These are phyloP conservation scores for Atlantisia rogersi DNA, from an alignment of 2,113 vertebrate genomes.

Conservation along the genomic window DNA sequence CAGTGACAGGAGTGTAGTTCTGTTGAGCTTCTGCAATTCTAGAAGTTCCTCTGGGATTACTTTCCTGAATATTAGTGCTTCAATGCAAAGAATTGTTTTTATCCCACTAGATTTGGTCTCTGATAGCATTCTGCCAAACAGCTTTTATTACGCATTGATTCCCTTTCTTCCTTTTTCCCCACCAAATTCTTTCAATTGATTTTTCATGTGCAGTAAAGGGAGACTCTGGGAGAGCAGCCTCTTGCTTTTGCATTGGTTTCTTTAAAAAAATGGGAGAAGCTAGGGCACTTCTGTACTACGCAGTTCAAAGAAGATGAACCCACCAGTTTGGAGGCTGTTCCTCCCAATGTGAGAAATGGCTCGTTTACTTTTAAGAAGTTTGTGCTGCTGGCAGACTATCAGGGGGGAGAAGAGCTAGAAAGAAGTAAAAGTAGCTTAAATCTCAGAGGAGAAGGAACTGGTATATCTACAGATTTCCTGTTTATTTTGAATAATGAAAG, in stretches of 20 bases:
- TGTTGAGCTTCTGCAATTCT: neutral
- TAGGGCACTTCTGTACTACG: neutral
- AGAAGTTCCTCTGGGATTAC: neutral
- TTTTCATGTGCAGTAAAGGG: neutral
- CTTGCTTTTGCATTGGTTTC: neutral
- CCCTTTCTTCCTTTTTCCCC: neutral
- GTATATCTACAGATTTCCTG: neutral
- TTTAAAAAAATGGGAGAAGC: neutral
- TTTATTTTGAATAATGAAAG: neutral
- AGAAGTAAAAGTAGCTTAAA: neutral
- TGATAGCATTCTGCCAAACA: neutral
- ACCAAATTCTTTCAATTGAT: neutral
- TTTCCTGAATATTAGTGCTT: neutral
- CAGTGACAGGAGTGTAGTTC: neutral
- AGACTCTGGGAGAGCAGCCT: neutral
- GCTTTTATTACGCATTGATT: neutral
- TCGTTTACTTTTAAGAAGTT: neutral
- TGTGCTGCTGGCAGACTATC: neutral
- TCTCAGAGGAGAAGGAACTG: neutral
- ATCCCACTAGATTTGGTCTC: neutral
- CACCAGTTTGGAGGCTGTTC: neutral
- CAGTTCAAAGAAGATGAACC: neutral
- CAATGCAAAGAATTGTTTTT: neutral
- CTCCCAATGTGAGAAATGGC: neutral
- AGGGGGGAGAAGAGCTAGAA: neutral